Conservation (phyloP, 2,888 invertebrate genomes). For the Cordilura impudica region DNA sequence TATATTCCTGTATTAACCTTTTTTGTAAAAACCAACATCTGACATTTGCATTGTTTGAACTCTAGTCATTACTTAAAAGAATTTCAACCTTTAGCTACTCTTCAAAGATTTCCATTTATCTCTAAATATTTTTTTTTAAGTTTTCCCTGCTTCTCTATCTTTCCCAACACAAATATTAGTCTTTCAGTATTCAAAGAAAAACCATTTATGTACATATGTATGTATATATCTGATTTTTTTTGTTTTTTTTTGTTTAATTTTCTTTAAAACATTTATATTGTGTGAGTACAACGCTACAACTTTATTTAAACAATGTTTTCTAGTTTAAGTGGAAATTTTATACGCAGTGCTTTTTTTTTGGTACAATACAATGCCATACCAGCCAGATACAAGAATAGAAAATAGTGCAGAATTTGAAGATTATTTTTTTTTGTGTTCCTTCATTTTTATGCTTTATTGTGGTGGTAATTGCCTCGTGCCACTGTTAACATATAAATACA, state of each 20-base stretch:
- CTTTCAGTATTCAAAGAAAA: constrained; percentile 34
- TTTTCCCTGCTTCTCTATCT: background rate
- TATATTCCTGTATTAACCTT: too few relatives aligned
- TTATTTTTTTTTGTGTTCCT: background rate
- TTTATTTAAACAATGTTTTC: constrained; percentile 36
- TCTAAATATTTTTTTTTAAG: background rate
- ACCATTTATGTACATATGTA: too few relatives aligned
- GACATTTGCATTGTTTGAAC: constrained; percentile 15
- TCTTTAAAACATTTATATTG: background rate
- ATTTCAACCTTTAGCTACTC: constrained; percentile 24
- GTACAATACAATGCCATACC: background rate
- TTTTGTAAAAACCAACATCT: background rate
- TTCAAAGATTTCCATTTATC: background rate
- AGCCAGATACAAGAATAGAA: background rate
- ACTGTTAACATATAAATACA: constrained; percentile 19
- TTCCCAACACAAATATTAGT: constrained; percentile 30
- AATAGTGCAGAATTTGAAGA: background rate
- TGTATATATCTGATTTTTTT: too few relatives aligned
- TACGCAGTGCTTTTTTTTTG: constrained; percentile 34
- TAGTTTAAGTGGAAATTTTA: constrained; percentile 53
- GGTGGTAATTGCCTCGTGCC: constrained; percentile 53
- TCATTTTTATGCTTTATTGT: constrained; percentile 27
- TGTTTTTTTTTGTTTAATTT: background rate
- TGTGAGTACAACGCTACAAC: background rate
- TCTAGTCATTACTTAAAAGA: constrained; percentile 16